Percentiles rank a stretch among this genome's conserved stretches.
Evolutionary conservation across 1,140 invertebrate species (phyloP).

Genomic region (Cephus cinctus): DNA sequence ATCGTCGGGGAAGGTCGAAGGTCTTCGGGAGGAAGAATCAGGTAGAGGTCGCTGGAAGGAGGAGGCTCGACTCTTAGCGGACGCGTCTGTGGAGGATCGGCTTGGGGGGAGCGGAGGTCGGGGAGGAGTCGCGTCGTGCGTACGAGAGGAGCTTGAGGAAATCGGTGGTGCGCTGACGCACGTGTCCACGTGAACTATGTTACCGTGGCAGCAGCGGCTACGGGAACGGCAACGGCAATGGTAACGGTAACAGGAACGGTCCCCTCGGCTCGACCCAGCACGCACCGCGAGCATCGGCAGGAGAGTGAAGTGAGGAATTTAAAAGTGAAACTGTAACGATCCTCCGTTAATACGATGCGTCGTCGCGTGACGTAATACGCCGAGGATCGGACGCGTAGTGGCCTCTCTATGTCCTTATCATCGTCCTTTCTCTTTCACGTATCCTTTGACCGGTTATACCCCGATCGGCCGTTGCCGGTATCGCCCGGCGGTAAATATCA

Average conservation of each 20-base stretch:
- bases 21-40: no score
- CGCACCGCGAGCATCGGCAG: conserved; percentile 18
- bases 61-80: no score
- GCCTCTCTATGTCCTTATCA: conserved; percentile 9
- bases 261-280: conserved; percentile 38
- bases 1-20: no score
- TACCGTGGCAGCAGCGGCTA: conserved; percentile 33
- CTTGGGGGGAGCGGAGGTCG: background rate
- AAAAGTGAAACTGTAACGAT: conserved; percentile 53
- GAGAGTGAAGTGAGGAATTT: conserved; percentile 45
- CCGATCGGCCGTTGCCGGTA: background rate
- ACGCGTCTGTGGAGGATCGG: no score
- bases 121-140: no score
- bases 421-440: background rate
- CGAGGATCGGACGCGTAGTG: no score
- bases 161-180: background rate
- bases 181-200: conserved; percentile 33
- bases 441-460: background rate
- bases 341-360: conserved; percentile 26
- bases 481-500: background rate
- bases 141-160: no score
- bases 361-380: conserved; percentile 12
- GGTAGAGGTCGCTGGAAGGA: no score
- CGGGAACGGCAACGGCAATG: conserved; percentile 1
- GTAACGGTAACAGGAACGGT: conserved; percentile 42